Percentiles rank a stretch among this genome's conserved stretches.
Evolutionary conservation across 2,113 vertebrate genomes (phyloP).

Genomic region (Sakesphorus luctuosus): DNA sequence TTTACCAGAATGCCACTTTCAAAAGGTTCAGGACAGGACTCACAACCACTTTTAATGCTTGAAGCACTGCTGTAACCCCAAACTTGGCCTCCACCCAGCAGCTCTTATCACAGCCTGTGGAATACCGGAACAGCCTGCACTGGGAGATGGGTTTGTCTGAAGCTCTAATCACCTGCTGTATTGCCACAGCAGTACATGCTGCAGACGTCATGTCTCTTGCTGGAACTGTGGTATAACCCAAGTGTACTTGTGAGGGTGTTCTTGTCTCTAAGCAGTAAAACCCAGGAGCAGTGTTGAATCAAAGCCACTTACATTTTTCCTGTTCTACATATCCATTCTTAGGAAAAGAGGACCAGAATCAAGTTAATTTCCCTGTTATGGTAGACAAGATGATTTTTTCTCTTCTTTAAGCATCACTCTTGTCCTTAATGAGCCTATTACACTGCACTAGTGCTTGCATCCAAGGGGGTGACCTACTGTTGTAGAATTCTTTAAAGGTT

Average conservation of each 20-base stretch:
- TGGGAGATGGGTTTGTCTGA: neutral
- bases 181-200: neutral
- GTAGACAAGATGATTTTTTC: neutral
- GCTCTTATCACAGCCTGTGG: neutral
- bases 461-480: fast-evolving
- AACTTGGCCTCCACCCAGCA: neutral
- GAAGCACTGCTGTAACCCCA: neutral
- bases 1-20: neutral
- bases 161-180: neutral
- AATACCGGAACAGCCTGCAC: neutral
- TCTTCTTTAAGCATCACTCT: neutral
- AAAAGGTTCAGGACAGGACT: neutral
- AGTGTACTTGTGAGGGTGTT: neutral
- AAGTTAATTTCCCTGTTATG: neutral
- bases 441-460: neutral
- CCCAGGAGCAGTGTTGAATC: neutral
- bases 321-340: neutral
- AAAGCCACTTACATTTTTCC: neutral
- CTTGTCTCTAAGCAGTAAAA: neutral
- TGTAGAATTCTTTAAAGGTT: neutral
- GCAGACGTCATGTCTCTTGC: neutral
- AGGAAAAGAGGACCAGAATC: neutral
- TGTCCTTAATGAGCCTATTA: neutral
- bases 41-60: neutral
- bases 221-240: neutral